Conservation (phyloP, 2,888 invertebrate genomes). For the Protophormia terraenovae region DNA sequence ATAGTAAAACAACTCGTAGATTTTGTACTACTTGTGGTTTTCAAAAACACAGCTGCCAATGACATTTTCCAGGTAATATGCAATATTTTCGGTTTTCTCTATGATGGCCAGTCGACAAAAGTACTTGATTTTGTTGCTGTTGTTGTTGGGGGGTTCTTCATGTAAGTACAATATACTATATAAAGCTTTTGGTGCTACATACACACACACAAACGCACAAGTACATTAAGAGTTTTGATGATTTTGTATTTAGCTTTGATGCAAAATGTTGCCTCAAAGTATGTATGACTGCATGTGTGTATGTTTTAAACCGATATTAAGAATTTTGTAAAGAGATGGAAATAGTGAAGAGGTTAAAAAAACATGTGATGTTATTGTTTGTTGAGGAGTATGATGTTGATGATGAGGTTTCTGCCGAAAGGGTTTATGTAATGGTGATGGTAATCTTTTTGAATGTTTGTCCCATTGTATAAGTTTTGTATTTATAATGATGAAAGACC, state of each 20-base stretch:
- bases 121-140: slow-evolving; percentile 42
- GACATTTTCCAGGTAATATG: slow-evolving; percentile 79
- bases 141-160: slow-evolving; percentile 2
- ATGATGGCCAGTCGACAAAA: slow-evolving; percentile 59
- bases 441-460: slow-evolving; percentile 42
- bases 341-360: slow-evolving; percentile 16
- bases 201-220: background rate
- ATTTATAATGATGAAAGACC: slow-evolving; percentile 59
- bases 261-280: slow-evolving; percentile 35
- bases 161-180: background rate
- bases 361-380: slow-evolving; percentile 13
- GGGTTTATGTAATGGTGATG: slow-evolving; percentile 42
- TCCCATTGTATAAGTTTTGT: slow-evolving; percentile 20
- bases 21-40: slow-evolving; percentile 68
- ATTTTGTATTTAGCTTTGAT: slow-evolving; percentile 47
- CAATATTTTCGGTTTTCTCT: slow-evolving; percentile 73
- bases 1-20: slow-evolving; percentile 54
- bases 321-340: background rate
- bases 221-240: slow-evolving; percentile 22
- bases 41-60: slow-evolving; percentile 75
- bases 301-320: slow-evolving; percentile 23
- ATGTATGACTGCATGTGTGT: too few species aligned
- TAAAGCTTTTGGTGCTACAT: background rate
- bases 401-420: slow-evolving; percentile 46
- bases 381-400: background rate